A percentile compares a stretch with the other conserved stretches of the same genome.
Conservation (phyloP, 30 jellyfish, hydroid and myxozoan genomes). For the Sanderia malayensis region DNA sequence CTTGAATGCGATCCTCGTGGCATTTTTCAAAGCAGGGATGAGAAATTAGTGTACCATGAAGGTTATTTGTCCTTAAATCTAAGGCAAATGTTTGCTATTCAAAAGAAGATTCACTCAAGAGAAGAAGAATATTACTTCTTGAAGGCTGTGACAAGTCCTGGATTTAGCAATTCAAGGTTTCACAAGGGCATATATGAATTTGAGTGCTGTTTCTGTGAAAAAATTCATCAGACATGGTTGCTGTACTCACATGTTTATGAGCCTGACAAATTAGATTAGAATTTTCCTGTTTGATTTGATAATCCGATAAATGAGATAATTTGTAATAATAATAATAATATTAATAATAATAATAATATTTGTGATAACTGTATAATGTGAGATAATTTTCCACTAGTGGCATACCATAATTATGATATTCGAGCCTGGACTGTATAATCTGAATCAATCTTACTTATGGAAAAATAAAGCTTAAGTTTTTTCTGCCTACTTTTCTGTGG, state of each 20-base stretch:
- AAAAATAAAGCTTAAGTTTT: too few species aligned
- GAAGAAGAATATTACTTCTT: not conserved
- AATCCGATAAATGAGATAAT: not conserved
- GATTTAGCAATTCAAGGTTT: not conserved
- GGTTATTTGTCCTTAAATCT: not conserved
- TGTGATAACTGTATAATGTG: not conserved
- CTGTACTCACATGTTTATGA: not conserved
- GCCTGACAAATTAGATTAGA: not conserved
- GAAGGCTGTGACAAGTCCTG: slow-evolving; percentile 3
- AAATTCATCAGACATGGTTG: not conserved
- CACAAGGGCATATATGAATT: not conserved
- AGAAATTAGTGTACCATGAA: not conserved
- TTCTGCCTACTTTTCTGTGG: too few species aligned
- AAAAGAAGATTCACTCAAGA: not conserved
- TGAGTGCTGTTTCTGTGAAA: slow-evolving; percentile 1
- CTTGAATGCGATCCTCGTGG: not conserved
- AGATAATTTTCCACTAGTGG: not conserved
- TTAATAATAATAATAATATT: too few species aligned
- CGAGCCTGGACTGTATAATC: not conserved
- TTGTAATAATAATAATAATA: not conserved
- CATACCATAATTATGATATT: not conserved
- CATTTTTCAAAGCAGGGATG: not conserved
- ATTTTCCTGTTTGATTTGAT: not conserved
- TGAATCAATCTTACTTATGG: too few species aligned
- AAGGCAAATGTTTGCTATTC: not conserved